These are phyloP conservation scores for Meteorus colon DNA, from an alignment of 2,888 invertebrate genomes.

Conservation along the genomic window DNA sequence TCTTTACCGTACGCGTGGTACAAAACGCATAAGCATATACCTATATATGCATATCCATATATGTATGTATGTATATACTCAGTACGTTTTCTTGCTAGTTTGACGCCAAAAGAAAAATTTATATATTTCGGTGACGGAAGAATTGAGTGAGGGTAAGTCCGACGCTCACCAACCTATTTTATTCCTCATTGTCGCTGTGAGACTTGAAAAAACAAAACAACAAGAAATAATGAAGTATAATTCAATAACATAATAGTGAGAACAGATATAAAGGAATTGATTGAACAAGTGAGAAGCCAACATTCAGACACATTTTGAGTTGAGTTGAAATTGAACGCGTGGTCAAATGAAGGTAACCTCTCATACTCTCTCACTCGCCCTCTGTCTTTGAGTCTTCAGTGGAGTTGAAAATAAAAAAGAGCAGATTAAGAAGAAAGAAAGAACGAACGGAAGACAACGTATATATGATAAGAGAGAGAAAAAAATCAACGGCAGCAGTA, in stretches of 20 bases:
- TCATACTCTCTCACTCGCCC: background rate
- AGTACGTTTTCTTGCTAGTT: background rate
- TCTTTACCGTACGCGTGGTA: constrained; percentile 21
- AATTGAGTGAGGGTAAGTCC: constrained; percentile 9
- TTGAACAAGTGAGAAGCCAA: background rate
- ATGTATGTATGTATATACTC: background rate
- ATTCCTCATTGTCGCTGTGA: background rate
- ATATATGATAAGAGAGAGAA: background rate
- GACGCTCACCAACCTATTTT: constrained; percentile 42
- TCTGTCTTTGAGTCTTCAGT: background rate
- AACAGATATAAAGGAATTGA: constrained; percentile 8
- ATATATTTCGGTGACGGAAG: background rate
- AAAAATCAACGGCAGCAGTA: constrained; percentile 3
- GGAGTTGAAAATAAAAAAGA: constrained; percentile 23
- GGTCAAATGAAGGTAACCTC: constrained; percentile 26
- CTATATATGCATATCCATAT: background rate
- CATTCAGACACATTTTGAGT: constrained; percentile 2
- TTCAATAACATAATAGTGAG: constrained; percentile 15
- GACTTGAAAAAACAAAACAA: constrained; percentile 39
- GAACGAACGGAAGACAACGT: background rate
- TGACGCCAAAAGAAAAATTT: constrained; percentile 5
- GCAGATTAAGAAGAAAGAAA: constrained; percentile 24
- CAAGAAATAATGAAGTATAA: constrained; percentile 41
- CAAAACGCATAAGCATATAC: constrained; percentile 15
- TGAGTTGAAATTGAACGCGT: constrained; percentile 28